These are phyloP conservation scores for Steinernema scapterisci DNA, from an alignment of 2,888 invertebrate genomes.

Conservation along the genomic window DNA sequence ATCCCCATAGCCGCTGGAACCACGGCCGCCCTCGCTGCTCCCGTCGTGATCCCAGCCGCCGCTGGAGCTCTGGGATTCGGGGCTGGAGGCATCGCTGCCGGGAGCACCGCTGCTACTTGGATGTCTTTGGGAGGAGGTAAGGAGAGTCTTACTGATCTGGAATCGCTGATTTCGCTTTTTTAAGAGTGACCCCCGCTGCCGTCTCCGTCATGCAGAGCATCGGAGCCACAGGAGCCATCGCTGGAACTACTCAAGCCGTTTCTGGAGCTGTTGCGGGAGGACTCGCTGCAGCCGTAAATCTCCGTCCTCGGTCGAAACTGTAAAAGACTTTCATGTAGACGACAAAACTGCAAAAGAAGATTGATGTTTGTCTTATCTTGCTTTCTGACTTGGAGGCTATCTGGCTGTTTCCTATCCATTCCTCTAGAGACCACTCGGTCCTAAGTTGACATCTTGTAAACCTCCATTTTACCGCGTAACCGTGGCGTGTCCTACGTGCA, in stretches of 20 bases:
- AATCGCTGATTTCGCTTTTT: background rate
- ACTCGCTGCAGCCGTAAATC: no score
- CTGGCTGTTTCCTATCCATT: no score
- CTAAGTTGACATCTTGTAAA: no score
- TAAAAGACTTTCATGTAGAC: no score
- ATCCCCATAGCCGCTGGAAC: background rate
- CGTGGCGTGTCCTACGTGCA: no score
- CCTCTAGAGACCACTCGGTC: no score
- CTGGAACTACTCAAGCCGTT: background rate
- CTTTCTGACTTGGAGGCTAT: no score
- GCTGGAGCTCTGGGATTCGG: background rate
- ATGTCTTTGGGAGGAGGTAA: slow-evolving; percentile 22
- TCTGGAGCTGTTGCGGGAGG: background rate
- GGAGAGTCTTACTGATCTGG: background rate
- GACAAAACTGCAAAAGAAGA: no score
- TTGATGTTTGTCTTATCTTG: no score
- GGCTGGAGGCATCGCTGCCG: slow-evolving; percentile 5
- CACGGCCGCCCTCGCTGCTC: background rate
- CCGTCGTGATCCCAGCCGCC: background rate
- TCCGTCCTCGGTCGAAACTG: no score
- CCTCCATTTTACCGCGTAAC: no score
- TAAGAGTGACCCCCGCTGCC: background rate
- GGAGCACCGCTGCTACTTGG: background rate
- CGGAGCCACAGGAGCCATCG: slow-evolving; percentile 14
- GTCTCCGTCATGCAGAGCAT: slow-evolving; percentile 4